Evolutionary conservation across 2,797 vertebrate genomes (phyloP).

Genomic region (Mus minutoides): DNA sequence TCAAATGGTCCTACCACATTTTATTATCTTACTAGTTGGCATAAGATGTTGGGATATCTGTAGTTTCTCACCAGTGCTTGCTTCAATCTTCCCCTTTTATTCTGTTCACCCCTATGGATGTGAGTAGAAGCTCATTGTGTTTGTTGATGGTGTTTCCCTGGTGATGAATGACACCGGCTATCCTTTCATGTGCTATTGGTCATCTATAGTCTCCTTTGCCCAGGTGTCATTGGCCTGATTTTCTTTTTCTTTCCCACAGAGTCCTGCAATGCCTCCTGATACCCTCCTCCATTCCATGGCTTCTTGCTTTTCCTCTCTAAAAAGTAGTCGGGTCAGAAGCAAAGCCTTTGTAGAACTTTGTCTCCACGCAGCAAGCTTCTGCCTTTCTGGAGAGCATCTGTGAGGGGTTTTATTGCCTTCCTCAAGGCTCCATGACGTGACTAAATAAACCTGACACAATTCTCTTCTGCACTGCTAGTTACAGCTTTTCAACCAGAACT

Average conservation of each 20-base stretch:
- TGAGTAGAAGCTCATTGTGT: neutral
- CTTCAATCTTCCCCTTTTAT: neutral
- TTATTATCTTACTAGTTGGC: neutral
- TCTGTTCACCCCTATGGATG: neutral
- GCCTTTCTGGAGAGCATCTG: conserved; percentile 59
- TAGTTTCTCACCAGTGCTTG: neutral
- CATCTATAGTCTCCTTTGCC: neutral
- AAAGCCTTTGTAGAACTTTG: conserved; percentile 36
- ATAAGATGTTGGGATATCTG: neutral
- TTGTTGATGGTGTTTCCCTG: neutral
- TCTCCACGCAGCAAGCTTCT: conserved; percentile 34
- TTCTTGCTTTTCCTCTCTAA: neutral
- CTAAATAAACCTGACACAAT: conserved; percentile 68
- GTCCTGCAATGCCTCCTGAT: neutral
- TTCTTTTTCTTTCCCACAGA: neutral
- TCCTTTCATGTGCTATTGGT: neutral
- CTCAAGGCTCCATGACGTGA: conserved; percentile 58
- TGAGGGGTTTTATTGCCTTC: conserved; percentile 67
- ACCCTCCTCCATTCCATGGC: neutral
- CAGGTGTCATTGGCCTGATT: conserved; percentile 16
- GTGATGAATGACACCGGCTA: neutral
- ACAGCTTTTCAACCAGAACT: conserved; percentile 61
- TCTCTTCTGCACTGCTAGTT: conserved; percentile 71
- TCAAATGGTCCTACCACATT: neutral
- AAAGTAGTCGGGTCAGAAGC: neutral